Evolutionary conservation across 2,888 invertebrate genomes (phyloP).

Genomic region (Sipha maydis): DNA sequence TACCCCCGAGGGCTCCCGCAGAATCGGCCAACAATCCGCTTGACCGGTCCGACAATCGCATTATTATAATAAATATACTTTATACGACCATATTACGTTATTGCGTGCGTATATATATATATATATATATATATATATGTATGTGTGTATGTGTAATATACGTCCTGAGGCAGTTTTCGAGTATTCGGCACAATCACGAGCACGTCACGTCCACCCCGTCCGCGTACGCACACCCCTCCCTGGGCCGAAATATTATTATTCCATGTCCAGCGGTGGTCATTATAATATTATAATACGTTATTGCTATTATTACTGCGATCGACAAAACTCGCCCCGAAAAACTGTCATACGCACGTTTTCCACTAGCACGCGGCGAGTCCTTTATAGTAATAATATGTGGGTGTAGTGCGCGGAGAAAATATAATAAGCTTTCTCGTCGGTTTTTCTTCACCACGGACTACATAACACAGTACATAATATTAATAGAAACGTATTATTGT

Average conservation of each 20-base stretch:
- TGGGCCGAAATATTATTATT: not conserved
- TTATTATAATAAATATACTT: slow-evolving; percentile 40
- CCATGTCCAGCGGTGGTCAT: not conserved
- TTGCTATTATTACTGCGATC: not conserved
- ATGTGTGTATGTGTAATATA: not conserved
- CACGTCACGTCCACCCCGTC: slow-evolving; percentile 24
- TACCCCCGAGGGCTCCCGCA: slow-evolving; percentile 28
- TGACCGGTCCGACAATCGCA: slow-evolving; percentile 55
- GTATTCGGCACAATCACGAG: not conserved
- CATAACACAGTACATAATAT: not conserved
- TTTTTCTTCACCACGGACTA: not conserved
- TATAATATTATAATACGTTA: not conserved
- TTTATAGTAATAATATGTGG: not conserved
- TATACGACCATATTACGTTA: not conserved
- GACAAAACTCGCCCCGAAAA: not conserved
- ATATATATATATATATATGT: not conserved
- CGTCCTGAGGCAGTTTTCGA: slow-evolving; percentile 35
- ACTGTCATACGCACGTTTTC: not conserved
- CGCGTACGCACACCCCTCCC: not conserved
- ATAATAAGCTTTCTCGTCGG: not conserved
- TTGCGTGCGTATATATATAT: not conserved
- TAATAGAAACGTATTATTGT: not conserved
- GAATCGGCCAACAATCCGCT: slow-evolving; percentile 34
- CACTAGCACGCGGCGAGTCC: not conserved
- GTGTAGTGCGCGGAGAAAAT: not conserved